Base-by-base conservation (phyloP, 2,113 vertebrate species). In the Phylloscopus whistleri region DNA sequence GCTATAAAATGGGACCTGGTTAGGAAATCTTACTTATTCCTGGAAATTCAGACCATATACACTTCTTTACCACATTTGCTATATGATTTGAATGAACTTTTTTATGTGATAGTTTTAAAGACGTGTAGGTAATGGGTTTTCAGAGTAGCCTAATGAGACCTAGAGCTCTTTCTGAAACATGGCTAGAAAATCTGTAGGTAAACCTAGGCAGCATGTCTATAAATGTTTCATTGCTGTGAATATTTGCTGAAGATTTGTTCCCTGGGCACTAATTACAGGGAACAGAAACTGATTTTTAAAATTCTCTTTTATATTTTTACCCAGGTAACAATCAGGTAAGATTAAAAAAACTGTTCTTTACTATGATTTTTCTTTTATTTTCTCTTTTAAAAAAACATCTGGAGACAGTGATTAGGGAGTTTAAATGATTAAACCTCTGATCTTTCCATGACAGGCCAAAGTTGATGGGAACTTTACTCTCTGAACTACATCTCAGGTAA, bases 241-340 rank as follows among this genome's bases (percentile, higher is more conserved):
- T 92, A 84, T 93, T 96, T 91, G 60, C 86, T 59, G 87, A 94
- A 92, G 73, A 66, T 76, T 39, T 89, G 30, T 81, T 89, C 95
- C 69, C 43, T 14, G 62, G 74, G 77, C 46, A 62, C 43, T 70
- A 80, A 79, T 58, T 59, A 69, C n/a, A 76, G 62, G 89, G 72
- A 76, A 78, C 33, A 82, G 68, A 81, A 87, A 73, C 6, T n/a
- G 35, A 89, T 79, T 82, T 89, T 82, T 69, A 30, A 85, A 87
- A 82, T 94, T 94, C 66, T 53, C n/a, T 59, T 89, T 92, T 87
- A 66, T 78, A 67, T 96, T 95, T 90, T 93, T 75, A 69, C n/a
- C 31, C 33, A 62, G 60, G 11, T 85, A 78, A 75, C 18, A 53
- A 55, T 90, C 62, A 87, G 48, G 63, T 44, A 58, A 91, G 60